phyloP scores from a whole-genome alignment of 2,888 invertebrate genomes.

The Chrysolina haemoptera region DNA sequence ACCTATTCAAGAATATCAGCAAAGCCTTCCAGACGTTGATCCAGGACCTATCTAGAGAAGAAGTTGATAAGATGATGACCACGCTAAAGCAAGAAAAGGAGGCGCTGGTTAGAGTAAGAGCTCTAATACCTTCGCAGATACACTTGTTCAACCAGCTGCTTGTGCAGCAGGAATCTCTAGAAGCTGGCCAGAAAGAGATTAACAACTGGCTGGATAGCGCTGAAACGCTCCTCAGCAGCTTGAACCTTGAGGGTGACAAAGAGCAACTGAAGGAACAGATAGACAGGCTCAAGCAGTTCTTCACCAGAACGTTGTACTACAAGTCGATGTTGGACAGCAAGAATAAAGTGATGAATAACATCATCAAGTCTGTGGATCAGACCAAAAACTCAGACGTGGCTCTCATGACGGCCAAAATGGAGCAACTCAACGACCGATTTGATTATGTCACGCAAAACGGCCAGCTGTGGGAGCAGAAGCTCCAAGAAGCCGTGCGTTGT shows the following conservation, averaged over 20 bases:
- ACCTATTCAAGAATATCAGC: slow-evolving; percentile 91
- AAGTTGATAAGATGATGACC: slow-evolving; percentile 92
- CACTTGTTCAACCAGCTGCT: slow-evolving; percentile 87
- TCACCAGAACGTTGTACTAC: slow-evolving; percentile 91
- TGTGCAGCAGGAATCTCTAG: slow-evolving; percentile 91
- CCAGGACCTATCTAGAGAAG: slow-evolving; percentile 90
- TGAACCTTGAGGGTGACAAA: slow-evolving; percentile 76
- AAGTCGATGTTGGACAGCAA: slow-evolving; percentile 95
- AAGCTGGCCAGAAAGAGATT: slow-evolving; percentile 89
- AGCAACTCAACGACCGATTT: slow-evolving; percentile 88
- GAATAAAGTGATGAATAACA: slow-evolving; percentile 92
- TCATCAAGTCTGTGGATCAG: slow-evolving; percentile 83
- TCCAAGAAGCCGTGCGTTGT: slow-evolving; percentile 84
- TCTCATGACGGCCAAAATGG: slow-evolving; percentile 81
- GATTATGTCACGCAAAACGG: slow-evolving; percentile 83
- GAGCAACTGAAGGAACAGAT: slow-evolving; percentile 83
- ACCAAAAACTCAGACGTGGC: slow-evolving; percentile 83
- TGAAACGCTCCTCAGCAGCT: slow-evolving; percentile 79
- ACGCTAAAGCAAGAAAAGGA: slow-evolving; percentile 92
- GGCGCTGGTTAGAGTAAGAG: slow-evolving; percentile 86
- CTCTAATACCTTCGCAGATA: slow-evolving; percentile 85
- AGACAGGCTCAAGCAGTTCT: slow-evolving; percentile 88
- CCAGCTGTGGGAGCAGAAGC: slow-evolving; percentile 82
- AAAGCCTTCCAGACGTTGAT: slow-evolving; percentile 93
- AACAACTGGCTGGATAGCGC: slow-evolving; percentile 90